Evolutionary conservation across 2,797 vertebrate genomes (phyloP).

Genomic region (Coccyzus lansbergi): DNA sequence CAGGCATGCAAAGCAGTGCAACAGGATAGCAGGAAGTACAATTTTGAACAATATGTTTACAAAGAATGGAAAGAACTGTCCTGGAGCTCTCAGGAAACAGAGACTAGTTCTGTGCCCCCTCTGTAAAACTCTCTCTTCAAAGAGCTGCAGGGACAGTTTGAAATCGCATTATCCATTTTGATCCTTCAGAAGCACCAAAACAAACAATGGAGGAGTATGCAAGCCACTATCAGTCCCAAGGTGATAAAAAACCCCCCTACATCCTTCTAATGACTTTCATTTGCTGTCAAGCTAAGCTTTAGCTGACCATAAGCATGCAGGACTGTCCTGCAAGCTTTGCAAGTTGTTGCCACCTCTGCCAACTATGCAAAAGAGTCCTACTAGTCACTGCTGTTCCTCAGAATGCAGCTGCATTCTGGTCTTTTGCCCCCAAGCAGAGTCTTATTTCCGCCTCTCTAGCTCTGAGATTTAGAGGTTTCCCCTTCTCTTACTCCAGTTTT

Average conservation of each 20-base stretch:
- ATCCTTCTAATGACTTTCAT: neutral
- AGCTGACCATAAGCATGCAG: neutral
- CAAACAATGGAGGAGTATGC: neutral
- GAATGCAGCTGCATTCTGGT: neutral
- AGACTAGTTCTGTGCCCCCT: neutral
- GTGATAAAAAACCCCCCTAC: neutral
- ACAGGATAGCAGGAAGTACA: neutral
- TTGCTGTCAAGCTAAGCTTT: neutral
- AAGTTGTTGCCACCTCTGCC: neutral
- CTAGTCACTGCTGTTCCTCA: neutral
- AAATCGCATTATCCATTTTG: neutral
- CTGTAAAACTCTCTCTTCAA: neutral
- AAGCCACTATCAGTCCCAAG: accelerated
- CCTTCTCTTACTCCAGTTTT: neutral
- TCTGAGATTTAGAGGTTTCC: neutral
- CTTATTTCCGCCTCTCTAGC: neutral
- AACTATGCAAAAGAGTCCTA: neutral
- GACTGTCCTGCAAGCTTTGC: neutral
- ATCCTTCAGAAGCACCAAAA: neutral
- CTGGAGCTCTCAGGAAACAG: neutral
- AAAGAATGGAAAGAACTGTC: neutral
- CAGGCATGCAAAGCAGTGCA: neutral
- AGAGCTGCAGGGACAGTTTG: neutral
- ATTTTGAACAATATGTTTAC: neutral
- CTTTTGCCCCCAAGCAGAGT: neutral